phyloP scores from a whole-genome alignment of 2,113 vertebrate genomes.

The Bos taurus region ARS-UCD2.0 NC_037343.1:33725001-33725500 shows the following conservation, averaged over 20 bases:
- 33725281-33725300: too few species aligned
- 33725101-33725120: not conserved
- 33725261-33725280: too few species aligned
- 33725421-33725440: not conserved
- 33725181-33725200: not conserved
- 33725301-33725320: too few species aligned
- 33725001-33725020: not conserved
- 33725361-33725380: not conserved
- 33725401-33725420: not conserved
- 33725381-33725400: not conserved
- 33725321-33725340: too few species aligned
- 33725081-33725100: not conserved
- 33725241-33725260: too few species aligned
- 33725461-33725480: not conserved
- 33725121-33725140: not conserved
- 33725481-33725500: not conserved
- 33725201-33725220: too few species aligned
- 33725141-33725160: too few species aligned
- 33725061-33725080: not conserved
- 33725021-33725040: not conserved
- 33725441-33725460: not conserved
- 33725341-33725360: too few species aligned
- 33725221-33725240: too few species aligned
- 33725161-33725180: accelerated
- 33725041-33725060: not conserved